phyloP scores from a whole-genome alignment of 2,888 invertebrate species.

The Cybosia mesomella region DNA sequence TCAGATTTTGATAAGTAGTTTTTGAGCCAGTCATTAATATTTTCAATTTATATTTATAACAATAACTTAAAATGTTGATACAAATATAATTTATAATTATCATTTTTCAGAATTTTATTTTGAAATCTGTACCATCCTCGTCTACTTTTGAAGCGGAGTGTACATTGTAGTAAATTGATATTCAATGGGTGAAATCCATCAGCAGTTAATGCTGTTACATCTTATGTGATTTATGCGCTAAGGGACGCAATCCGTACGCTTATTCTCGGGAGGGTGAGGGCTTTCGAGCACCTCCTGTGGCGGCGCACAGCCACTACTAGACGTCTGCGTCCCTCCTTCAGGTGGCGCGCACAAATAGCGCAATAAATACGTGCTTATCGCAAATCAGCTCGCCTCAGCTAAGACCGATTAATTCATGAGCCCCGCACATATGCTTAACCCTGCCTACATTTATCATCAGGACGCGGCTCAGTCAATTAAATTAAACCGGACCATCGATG shows the following conservation, averaged over 20 bases:
- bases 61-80: no score
- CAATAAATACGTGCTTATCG: conserved; percentile 86
- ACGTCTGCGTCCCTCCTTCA: conserved; percentile 31
- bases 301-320: conserved; percentile 53
- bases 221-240: conserved; percentile 73
- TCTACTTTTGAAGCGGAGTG: no score
- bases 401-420: conserved; percentile 83
- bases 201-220: conserved; percentile 66
- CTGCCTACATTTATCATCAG: conserved; percentile 82
- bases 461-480: conserved; percentile 83
- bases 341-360: conserved; percentile 80
- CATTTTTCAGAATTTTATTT: no score
- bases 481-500: conserved; percentile 82
- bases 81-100: no score
- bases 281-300: conserved; percentile 78
- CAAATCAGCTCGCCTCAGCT: conserved; percentile 84
- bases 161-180: conserved; percentile 53
- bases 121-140: no score
- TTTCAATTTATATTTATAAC: no score
- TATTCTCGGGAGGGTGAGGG: conserved; percentile 66
- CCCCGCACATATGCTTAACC: conserved; percentile 80
- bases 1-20: no score
- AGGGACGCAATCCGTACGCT: conserved; percentile 61
- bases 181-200: conserved; percentile 69
- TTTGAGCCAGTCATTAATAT: no score